Evolutionary conservation across 30 jellyfish, hydroid and myxozoan genomes (phyloP).

Genomic region (Aurelia aurita): DNA sequence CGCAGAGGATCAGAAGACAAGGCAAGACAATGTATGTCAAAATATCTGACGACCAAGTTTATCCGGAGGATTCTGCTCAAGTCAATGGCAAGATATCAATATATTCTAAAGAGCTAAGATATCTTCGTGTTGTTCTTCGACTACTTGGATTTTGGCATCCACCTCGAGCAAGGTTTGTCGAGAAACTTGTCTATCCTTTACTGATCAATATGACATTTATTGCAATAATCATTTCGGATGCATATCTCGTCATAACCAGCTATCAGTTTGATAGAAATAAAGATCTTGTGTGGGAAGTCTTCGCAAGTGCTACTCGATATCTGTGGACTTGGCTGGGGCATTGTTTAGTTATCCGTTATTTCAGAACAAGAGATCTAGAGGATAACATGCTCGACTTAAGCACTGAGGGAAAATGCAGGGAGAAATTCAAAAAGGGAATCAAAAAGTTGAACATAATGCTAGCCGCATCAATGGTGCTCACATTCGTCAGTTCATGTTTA

Average conservation of each 20-base stretch:
- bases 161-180: conserved; percentile 2
- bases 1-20: too few relatives aligned
- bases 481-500: background rate
- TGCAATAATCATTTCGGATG: background rate
- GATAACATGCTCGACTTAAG: background rate
- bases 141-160: conserved; percentile 47
- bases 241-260: background rate
- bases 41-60: background rate
- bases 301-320: background rate
- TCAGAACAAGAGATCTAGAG: background rate
- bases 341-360: too few relatives aligned
- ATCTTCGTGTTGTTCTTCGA: background rate
- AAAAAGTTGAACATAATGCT: background rate
- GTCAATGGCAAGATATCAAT: conserved; percentile 7
- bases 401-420: background rate
- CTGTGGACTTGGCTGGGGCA: background rate
- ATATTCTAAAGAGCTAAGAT: conserved; percentile 3
- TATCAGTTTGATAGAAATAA: too few relatives aligned
- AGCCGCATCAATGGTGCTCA: background rate
- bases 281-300: background rate
- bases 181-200: background rate
- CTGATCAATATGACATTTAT: background rate
- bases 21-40: conserved; percentile 15
- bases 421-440: too few relatives aligned
- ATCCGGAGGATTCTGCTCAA: background rate